Conservation (phyloP, 2,113 vertebrate genomes). For the Mugil cephalus region DNA sequence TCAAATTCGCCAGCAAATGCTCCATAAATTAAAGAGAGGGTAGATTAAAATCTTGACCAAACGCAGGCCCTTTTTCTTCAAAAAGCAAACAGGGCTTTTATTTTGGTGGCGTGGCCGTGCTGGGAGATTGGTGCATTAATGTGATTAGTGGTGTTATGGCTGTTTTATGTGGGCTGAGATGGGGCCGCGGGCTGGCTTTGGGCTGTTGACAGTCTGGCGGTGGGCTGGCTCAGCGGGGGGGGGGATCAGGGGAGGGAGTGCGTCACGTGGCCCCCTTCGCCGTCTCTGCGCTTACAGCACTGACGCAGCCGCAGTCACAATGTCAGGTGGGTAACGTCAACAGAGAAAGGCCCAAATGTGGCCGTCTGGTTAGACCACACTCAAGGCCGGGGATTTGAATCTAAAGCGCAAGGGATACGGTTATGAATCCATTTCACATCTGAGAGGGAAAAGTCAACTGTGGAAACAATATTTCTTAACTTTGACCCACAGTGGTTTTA, state of each 20-base stretch:
- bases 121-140: constrained; percentile 73
- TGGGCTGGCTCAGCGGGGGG: constrained; percentile 51
- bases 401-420: not conserved
- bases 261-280: constrained; percentile 37
- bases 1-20: constrained; percentile 79
- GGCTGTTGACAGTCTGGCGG: constrained; percentile 57
- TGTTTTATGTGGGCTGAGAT: constrained; percentile 79
- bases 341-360: constrained; percentile 21
- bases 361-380: constrained; percentile 24
- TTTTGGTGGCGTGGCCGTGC: constrained; percentile 61
- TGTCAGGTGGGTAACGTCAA: constrained; percentile 47
- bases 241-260: constrained; percentile 29
- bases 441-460: constrained; percentile 3
- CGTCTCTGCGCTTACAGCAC: constrained; percentile 26
- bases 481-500: not conserved
- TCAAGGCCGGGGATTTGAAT: not conserved
- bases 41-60: constrained; percentile 79
- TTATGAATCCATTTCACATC: constrained; percentile 6
- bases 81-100: constrained; percentile 69
- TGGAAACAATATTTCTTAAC: not conserved
- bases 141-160: constrained; percentile 81
- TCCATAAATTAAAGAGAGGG: constrained; percentile 79
- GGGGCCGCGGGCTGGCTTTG: constrained; percentile 62
- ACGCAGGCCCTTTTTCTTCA: constrained; percentile 60
- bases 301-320: constrained; percentile 26